Evolutionary conservation across 2,113 vertebrate genomes (phyloP).

Genomic region (Osmerus mordax): DNA sequence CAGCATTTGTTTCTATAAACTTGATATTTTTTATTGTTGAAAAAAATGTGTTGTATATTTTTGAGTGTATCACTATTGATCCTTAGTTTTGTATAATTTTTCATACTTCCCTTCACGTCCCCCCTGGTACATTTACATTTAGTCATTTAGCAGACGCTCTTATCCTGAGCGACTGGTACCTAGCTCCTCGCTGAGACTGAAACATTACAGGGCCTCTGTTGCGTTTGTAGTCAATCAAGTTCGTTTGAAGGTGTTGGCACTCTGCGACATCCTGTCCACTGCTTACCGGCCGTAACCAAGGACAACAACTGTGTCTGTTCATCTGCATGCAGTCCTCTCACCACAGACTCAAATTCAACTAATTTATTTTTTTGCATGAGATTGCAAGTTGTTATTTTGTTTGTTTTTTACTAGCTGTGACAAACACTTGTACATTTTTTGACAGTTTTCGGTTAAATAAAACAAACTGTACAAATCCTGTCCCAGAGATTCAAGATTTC

Average conservation of each 20-base stretch:
- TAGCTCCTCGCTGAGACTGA: too few relatives aligned
- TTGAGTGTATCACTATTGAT: slow-evolving; percentile 10
- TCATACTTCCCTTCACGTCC: not conserved
- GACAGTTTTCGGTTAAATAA: slow-evolving; percentile 65
- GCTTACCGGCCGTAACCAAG: too few relatives aligned
- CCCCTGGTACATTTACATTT: too few relatives aligned
- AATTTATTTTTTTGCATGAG: slow-evolving; percentile 57
- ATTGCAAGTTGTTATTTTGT: not conserved
- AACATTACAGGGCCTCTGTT: too few relatives aligned
- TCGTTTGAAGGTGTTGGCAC: too few relatives aligned
- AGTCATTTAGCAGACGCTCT: too few relatives aligned
- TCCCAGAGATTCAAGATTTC: not conserved
- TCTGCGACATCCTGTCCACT: too few relatives aligned
- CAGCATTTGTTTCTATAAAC: slow-evolving; percentile 21
- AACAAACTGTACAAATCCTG: slow-evolving; percentile 26
- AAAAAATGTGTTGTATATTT: slow-evolving; percentile 49
- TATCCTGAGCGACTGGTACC: too few relatives aligned
- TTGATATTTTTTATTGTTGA: slow-evolving; percentile 15
- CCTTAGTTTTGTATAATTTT: slow-evolving; percentile 37
- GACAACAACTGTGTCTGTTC: not conserved
- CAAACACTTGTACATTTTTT: slow-evolving; percentile 48
- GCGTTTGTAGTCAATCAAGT: too few relatives aligned
- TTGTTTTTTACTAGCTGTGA: slow-evolving; percentile 33
- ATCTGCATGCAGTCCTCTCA: slow-evolving; percentile 5
- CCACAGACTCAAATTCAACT: slow-evolving; percentile 27